phyloP scores from a whole-genome alignment of 2,888 invertebrate genomes.

The Lasioglossum calceatum region DNA sequence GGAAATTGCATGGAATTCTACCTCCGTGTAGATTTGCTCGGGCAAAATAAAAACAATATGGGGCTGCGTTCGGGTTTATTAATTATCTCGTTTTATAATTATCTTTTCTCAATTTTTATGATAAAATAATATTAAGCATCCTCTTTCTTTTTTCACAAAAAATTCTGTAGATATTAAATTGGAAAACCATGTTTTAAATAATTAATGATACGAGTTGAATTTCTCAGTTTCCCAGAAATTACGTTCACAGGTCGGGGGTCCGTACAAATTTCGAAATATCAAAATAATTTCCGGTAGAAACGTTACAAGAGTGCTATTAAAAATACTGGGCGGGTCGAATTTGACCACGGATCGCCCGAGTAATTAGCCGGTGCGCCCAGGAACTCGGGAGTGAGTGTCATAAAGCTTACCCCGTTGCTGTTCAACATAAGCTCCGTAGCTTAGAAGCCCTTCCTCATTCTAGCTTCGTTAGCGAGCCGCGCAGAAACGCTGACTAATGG shows the following conservation, averaged over 20 bases:
- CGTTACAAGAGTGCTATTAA: neutral
- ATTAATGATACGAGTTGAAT: neutral
- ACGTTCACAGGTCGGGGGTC: neutral
- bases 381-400: neutral
- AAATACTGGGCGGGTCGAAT: neutral
- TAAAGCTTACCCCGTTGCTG: neutral
- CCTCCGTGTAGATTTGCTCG: neutral
- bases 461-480: slow-evolving; percentile 1
- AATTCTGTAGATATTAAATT: no score
- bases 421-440: slow-evolving; percentile 10
- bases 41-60: neutral
- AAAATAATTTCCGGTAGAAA: neutral
- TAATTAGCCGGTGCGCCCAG: neutral
- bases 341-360: neutral
- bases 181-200: no score
- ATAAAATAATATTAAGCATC: no score
- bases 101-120: neutral
- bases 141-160: no score
- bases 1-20: no score
- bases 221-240: neutral
- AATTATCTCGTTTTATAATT: neutral
- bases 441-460: neutral
- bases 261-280: neutral
- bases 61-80: neutral
- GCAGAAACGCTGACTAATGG: slow-evolving; percentile 13